These are phyloP conservation scores for Dasyurus viverrinus DNA, from an alignment of 2,113 vertebrate genomes.

Conservation along the genomic window DNA sequence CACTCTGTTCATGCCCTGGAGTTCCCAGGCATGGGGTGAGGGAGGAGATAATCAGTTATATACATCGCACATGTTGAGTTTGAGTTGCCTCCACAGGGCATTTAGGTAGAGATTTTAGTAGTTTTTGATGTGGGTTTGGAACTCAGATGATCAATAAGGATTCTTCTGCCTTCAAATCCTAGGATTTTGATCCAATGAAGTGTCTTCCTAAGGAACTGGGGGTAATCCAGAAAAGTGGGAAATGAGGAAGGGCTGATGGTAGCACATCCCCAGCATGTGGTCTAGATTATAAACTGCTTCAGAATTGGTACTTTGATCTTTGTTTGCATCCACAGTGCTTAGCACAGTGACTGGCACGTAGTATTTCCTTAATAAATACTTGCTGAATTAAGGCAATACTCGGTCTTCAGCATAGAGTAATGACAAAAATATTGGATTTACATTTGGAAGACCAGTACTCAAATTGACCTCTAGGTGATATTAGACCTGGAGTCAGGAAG, in stretches of 20 bases:
- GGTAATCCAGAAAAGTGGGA: neutral
- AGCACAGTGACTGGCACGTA: accelerated
- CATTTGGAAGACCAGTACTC: neutral
- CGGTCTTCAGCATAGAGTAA: neutral
- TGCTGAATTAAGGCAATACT: neutral
- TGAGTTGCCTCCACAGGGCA: no score
- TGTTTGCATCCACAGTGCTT: no score
- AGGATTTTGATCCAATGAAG: no score
- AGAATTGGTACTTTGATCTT: neutral
- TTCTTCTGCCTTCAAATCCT: no score
- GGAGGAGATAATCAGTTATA: no score
- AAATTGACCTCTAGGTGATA: neutral
- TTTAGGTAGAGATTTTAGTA: no score
- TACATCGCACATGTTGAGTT: no score
- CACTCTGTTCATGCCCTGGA: no score
- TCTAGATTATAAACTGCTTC: neutral
- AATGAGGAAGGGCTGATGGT: neutral
- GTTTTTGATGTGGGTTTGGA: no score
- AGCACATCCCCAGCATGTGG: neutral
- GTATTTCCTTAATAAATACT: neutral
- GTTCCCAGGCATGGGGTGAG: no score
- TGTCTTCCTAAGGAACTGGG: neutral
- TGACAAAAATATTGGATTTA: neutral
- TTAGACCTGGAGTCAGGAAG: neutral
- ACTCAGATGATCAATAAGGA: no score